Evolutionary conservation across 2,888 invertebrate species (phyloP), one percentile per base, ranked within the genome.

Genomic region (Eilema sororculum): DNA sequence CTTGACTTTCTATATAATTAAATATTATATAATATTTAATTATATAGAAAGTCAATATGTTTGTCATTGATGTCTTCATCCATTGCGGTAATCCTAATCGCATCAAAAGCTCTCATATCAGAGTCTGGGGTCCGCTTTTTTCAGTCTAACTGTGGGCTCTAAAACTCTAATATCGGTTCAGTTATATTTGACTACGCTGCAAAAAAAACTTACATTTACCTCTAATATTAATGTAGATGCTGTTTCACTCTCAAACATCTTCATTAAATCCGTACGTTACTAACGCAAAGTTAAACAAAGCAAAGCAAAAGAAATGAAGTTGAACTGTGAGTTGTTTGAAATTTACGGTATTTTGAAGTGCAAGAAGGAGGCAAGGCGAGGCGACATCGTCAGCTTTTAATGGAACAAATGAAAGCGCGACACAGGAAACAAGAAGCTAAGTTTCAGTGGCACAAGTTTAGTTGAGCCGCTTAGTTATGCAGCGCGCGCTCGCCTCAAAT

Each of bases 401-500:
- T 87, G 83, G 81, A 84, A 87, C 86, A 89, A 89, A 89, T 86
- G 87, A 87, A 85, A 83, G 80, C 76, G 78, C 78, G 80, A 84
- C 84, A 83, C 78, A 84, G 84, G 87, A 87, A 85, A 78, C 85
- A 83, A 84, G 86, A 85, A 85, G 85, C 83, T 84, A 86, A 89
- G 86, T 88, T 88, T 83, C 82, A 79, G 78, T 78, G 75, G 83
- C 84, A 74, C 81, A 87, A 89, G 88, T 88, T 89, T 84, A 83
- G 83, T 82, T 69, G 75, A 83, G 82, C 76, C 80, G 82, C 83
- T 89, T 87, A 88, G 90, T 87, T 89, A 90, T 90, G 89, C 89
- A 84, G 78, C 74, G 73, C 82, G 79, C 81, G 83, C 76, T 69
- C 74, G 77, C 77, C 77, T 79, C 79, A 79, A 80, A 80, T 78